Base-by-base conservation (phyloP, 2,113 vertebrate species). In the Heteronetta atricapilla region DNA sequence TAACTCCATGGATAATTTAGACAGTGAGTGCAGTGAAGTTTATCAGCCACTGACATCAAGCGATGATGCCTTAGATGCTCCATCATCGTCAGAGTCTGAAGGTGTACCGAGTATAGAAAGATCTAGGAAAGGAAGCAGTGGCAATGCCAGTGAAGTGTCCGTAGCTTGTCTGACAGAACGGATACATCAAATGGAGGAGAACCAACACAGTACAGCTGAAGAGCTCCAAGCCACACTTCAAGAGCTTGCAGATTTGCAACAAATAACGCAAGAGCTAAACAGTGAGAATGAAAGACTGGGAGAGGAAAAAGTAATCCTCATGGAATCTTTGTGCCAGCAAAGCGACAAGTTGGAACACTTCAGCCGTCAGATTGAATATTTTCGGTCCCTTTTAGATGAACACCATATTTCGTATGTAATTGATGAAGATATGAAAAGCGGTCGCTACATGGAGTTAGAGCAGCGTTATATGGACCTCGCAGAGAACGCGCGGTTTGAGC, bases 161-260 rank as follows among this genome's bases (percentile, higher is more conserved):
- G 98, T 99, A 13, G 99, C 99, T 23, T 99, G 99, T 95, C 93
- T 99, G 94, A 99, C 99, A 0, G 99, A 99, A 81, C 98, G 99
- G 28, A 99, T 99, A 78, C 99, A 99, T 93, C 99, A 99, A 93
- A 99, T 99, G 99, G 99, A 99, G 48, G 99, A 99, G 98, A 99
- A 99, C 89, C 99, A 99, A 31, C 99, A 99, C 95, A 99, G 99
- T 59, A 99, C 99, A 0, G 97, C 99, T 1, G 99, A 99, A 96
- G 99, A 99, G 90, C 99, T 99, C 9, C 99, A 99, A 96, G 99
- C 99, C 59, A 99, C 99, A 0, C 96, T 99, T 33, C 99, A 99
- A 75, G 99, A 99, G 94, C 98, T 99, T 69, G 98, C 99, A 1
- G 99, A 99, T 94, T 97, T 99, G 69, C 99, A 99, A 73, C 99